A percentile compares a stretch with the other conserved stretches of the same genome.
phyloP scores from a whole-genome alignment of 1,140 invertebrate species.

The Mactra quadrangularis region DNA sequence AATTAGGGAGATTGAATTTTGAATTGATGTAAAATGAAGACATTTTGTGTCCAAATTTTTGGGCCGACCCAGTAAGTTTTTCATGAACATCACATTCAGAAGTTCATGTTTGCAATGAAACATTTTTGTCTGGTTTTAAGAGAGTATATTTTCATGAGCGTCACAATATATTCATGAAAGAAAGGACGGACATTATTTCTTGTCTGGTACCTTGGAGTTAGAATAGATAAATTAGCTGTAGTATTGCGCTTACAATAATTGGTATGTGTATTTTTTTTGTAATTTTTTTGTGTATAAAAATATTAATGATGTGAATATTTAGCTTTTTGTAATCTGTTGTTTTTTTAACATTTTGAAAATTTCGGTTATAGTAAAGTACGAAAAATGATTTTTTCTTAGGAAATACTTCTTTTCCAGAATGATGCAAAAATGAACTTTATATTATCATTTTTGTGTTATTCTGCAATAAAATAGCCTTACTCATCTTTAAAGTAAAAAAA shows the following conservation, averaged over 20 bases:
- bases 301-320: background rate
- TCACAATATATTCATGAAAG: too few species aligned
- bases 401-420: background rate
- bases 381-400: background rate
- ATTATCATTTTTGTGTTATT: background rate
- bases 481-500: background rate
- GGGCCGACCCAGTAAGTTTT: too few species aligned
- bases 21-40: too few species aligned
- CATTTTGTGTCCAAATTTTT: too few species aligned
- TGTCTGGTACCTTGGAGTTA: background rate
- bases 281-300: background rate
- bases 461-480: background rate
- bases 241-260: slow-evolving; percentile 62
- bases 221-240: slow-evolving; percentile 2
- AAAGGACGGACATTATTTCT: background rate
- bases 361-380: background rate
- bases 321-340: background rate
- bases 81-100: too few species aligned
- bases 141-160: too few species aligned
- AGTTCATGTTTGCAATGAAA: too few species aligned
- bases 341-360: background rate
- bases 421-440: background rate
- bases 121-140: too few species aligned
- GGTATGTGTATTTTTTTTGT: slow-evolving; percentile 4
- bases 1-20: too few species aligned